These are phyloP conservation scores for Tenthredo distinguenda DNA, from an alignment of 2,888 invertebrate species.

Conservation along the genomic window DNA sequence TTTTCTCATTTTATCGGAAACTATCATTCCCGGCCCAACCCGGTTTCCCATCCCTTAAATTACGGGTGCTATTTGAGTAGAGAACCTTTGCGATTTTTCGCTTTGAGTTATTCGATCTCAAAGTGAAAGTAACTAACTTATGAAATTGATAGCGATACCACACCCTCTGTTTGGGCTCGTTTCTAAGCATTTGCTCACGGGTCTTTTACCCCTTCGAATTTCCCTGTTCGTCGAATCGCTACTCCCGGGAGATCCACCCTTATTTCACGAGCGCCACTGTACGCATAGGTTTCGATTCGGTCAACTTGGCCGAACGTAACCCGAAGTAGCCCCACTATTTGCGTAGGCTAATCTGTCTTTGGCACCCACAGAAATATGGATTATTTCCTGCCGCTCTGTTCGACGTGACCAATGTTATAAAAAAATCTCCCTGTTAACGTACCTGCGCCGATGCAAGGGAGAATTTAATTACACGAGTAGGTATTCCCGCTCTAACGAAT, in stretches of 20 bases:
- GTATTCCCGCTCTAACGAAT: not conserved
- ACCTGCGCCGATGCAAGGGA: not conserved
- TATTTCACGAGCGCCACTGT: not conserved
- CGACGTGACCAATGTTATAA: not conserved
- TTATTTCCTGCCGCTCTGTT: not conserved
- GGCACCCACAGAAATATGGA: not conserved
- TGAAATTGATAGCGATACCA: not conserved
- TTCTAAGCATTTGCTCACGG: not conserved
- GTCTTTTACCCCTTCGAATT: not conserved
- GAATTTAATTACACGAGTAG: slow-evolving; percentile 34
- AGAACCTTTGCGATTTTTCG: not conserved
- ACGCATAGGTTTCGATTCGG: not conserved
- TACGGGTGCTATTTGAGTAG: not conserved
- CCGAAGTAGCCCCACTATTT: not conserved
- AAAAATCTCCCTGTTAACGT: not conserved
- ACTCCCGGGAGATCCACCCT: not conserved
- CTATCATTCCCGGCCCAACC: not conserved
- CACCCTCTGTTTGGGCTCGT: not conserved
- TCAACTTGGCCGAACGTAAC: not conserved
- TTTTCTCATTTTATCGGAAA: not conserved
- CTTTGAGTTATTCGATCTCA: not conserved
- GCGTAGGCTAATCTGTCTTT: not conserved
- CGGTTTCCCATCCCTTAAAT: not conserved
- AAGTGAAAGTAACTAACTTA: not conserved
- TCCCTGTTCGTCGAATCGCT: not conserved